Conservation (phyloP, 2,797 vertebrate species). For the Notolabrus celidotus region DNA sequence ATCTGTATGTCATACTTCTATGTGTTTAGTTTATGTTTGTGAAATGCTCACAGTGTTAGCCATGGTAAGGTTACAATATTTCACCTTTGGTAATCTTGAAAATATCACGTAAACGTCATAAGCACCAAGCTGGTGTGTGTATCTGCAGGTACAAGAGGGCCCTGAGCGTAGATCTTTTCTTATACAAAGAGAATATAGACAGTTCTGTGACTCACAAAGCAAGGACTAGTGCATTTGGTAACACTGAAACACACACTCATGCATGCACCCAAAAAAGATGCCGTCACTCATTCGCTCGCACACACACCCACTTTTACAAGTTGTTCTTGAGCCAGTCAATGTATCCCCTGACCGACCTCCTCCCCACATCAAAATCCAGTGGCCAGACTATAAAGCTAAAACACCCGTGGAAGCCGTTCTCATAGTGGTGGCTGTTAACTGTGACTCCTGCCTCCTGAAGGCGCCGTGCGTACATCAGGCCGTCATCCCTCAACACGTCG, state of each 20-base stretch:
- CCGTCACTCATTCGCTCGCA: slow-evolving; percentile 2
- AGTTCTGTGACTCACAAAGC: slow-evolving; percentile 19
- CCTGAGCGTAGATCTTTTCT: slow-evolving; percentile 53
- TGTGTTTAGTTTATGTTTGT: neutral
- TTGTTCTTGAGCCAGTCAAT: slow-evolving; percentile 91
- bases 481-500: slow-evolving; percentile 94
- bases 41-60: slow-evolving; percentile 25
- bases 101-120: slow-evolving; percentile 2
- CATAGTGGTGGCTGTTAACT: slow-evolving; percentile 89
- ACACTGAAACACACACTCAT: slow-evolving; percentile 9
- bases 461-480: slow-evolving; percentile 91
- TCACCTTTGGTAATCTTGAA: neutral
- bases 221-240: slow-evolving; percentile 20
- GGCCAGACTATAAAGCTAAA: slow-evolving; percentile 89
- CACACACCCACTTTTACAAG: slow-evolving; percentile 79
- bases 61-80: neutral
- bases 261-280: neutral
- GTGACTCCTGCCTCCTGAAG: slow-evolving; percentile 88
- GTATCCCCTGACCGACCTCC: slow-evolving; percentile 84
- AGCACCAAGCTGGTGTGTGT: neutral
- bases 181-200: slow-evolving; percentile 8
- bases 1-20: neutral
- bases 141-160: slow-evolving; percentile 9
- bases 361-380: slow-evolving; percentile 86
- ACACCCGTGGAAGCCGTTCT: slow-evolving; percentile 94